phyloP scores from a whole-genome alignment of 2,797 vertebrate species.

The Enteromius anoplus region DNA sequence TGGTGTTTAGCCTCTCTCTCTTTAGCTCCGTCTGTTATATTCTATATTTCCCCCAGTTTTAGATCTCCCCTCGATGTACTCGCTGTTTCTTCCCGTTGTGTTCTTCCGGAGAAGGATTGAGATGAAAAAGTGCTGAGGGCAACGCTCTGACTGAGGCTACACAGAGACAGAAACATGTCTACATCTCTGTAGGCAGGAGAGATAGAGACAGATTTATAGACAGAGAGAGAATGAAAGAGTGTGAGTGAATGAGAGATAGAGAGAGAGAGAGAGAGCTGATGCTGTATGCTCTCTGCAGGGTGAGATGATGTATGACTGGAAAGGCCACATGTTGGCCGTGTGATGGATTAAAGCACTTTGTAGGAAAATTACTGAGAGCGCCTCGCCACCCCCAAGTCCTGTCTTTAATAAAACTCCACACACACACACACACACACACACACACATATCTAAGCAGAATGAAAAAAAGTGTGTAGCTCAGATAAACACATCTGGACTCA shows the following conservation, averaged over 20 bases:
- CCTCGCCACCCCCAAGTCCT: conserved; percentile 94
- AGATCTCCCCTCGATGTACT: conserved; percentile 73
- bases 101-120: conserved; percentile 52
- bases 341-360: conserved; percentile 99
- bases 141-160: conserved; percentile 25
- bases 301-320: conserved; percentile 96
- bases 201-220: conserved; percentile 42
- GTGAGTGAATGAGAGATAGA: conserved; percentile 41
- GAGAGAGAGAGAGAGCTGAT: conserved; percentile 79
- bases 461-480: conserved; percentile 28
- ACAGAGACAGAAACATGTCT: conserved; percentile 32
- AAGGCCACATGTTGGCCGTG: conserved; percentile 96
- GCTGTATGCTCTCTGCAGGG: conserved; percentile 63
- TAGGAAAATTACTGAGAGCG: conserved; percentile 99
- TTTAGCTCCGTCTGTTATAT: conserved; percentile 24
- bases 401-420: conserved; percentile 96
- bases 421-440: conserved; percentile 20
- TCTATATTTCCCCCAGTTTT: conserved; percentile 52
- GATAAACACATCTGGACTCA: conserved; percentile 44
- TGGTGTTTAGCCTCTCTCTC: conserved; percentile 63
- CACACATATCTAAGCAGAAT: conserved; percentile 3
- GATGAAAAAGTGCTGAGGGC: conserved; percentile 36
- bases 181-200: conserved; percentile 45
- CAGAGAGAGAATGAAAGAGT: conserved; percentile 17
- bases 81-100: conserved; percentile 68